Conservation (phyloP, 2,888 invertebrate genomes). For the Drosophila siamana region DNA sequence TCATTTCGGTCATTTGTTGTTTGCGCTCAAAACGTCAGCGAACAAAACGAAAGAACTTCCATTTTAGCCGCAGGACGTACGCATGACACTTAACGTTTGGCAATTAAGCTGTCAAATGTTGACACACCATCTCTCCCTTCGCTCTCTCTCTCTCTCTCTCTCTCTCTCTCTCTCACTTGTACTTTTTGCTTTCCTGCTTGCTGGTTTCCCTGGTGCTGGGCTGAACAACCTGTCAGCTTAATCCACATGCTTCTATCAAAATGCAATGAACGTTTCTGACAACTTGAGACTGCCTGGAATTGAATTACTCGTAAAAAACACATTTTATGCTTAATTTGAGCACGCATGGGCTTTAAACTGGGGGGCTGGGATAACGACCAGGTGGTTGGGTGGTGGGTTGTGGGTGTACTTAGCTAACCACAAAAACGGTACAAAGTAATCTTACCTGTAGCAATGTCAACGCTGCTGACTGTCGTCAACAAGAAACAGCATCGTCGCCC, state of each 20-base stretch:
- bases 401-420: slow-evolving; percentile 22
- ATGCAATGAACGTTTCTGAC: slow-evolving; percentile 37
- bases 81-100: slow-evolving; percentile 57
- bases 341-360: slow-evolving; percentile 19
- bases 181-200: background rate
- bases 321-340: slow-evolving; percentile 63
- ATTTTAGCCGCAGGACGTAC: slow-evolving; percentile 42
- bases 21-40: slow-evolving; percentile 44
- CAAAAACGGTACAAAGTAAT: slow-evolving; percentile 39
- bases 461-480: slow-evolving; percentile 45
- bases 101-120: slow-evolving; percentile 69
- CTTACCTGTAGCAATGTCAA: slow-evolving; percentile 66
- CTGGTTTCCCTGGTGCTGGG: background rate
- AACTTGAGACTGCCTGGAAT: slow-evolving; percentile 38
- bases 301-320: slow-evolving; percentile 67
- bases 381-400: slow-evolving; percentile 1
- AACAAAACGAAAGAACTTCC: slow-evolving; percentile 13
- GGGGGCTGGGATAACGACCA: background rate
- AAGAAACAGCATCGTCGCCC: slow-evolving; percentile 53
- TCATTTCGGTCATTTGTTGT: no score
- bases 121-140: slow-evolving; percentile 9
- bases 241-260: slow-evolving; percentile 33
- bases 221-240: slow-evolving; percentile 45
- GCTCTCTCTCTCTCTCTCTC: background rate
- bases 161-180: background rate